Evolutionary conservation across 2,113 vertebrate genomes (phyloP).

Genomic region (Cottus gobio): DNA sequence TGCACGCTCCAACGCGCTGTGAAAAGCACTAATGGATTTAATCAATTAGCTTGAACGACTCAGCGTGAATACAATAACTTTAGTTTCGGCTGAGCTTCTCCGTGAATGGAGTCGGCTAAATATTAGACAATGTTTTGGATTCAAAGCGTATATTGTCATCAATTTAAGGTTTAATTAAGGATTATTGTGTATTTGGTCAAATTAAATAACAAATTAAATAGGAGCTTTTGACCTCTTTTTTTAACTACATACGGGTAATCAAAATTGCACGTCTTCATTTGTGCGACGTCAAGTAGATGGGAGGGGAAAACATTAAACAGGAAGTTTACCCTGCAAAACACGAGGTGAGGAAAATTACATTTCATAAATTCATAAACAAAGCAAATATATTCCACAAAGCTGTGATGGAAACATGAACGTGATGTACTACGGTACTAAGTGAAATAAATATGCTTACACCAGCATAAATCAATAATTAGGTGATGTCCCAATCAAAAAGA

Average conservation of each 20-base stretch:
- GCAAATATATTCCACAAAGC: neutral
- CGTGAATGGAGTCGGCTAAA: slow-evolving; percentile 17
- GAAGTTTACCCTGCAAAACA: neutral
- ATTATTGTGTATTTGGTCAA: too few species aligned
- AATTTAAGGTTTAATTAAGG: neutral
- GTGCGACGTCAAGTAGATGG: neutral
- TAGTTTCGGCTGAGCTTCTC: slow-evolving; percentile 73
- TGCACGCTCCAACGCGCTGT: slow-evolving; percentile 59
- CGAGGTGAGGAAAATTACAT: neutral
- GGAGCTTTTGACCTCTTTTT: neutral
- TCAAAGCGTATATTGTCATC: neutral
- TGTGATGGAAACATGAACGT: neutral
- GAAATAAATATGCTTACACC: neutral
- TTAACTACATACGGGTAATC: neutral
- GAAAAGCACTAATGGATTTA: slow-evolving; percentile 80
- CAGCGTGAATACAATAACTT: slow-evolving; percentile 86
- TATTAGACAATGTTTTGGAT: neutral
- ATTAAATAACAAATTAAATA: neutral
- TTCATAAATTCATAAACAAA: neutral
- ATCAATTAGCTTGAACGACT: slow-evolving; percentile 79
- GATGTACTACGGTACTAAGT: neutral
- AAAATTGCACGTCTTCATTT: neutral
- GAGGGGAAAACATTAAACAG: neutral
- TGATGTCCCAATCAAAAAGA: neutral
- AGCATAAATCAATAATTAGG: too few species aligned